Percentiles rank a stretch among this genome's conserved stretches.
Evolutionary conservation across 2,888 invertebrate genomes (phyloP).

Genomic region (Acanthacorydalis orientalis): DNA sequence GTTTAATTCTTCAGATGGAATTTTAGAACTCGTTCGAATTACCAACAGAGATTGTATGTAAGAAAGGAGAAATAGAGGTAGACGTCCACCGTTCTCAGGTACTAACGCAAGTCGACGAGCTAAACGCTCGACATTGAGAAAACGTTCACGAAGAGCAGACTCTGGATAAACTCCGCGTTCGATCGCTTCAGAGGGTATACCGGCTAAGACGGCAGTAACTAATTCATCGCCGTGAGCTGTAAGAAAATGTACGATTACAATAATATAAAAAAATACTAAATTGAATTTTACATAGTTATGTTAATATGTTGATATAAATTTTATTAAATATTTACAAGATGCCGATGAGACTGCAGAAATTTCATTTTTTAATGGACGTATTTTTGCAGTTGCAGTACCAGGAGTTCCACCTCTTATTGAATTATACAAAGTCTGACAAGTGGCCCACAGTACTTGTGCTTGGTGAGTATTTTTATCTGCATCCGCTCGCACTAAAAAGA

Average conservation of each 20-base stretch:
- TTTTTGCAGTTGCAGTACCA: slow-evolving; percentile 30
- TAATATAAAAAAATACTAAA: not conserved
- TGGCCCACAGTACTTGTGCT: slow-evolving; percentile 85
- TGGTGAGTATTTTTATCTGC: slow-evolving; percentile 58
- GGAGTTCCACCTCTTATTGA: slow-evolving; percentile 32
- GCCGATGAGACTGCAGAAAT: slow-evolving; percentile 57
- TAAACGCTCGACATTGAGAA: slow-evolving; percentile 62
- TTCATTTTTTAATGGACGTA: slow-evolving; percentile 48
- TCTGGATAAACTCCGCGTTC: slow-evolving; percentile 78
- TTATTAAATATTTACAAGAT: slow-evolving; percentile 37
- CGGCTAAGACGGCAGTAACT: slow-evolving; percentile 56
- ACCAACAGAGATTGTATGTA: slow-evolving; percentile 79
- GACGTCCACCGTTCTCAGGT: slow-evolving; percentile 71
- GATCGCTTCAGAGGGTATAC: slow-evolving; percentile 61
- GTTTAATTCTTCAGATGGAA: slow-evolving; percentile 54
- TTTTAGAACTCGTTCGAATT: slow-evolving; percentile 46
- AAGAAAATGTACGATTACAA: slow-evolving; percentile 8
- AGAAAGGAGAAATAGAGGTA: slow-evolving; percentile 70
- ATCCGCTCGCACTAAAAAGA: slow-evolving; percentile 43
- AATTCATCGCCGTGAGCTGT: slow-evolving; percentile 59
- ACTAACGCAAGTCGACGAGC: slow-evolving; percentile 74
- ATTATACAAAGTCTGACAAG: slow-evolving; percentile 69
- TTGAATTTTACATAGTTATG: not conserved
- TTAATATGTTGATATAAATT: not conserved
- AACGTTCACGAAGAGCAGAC: slow-evolving; percentile 68